Evolutionary conservation across 1,140 invertebrate genomes (phyloP), one percentile per base, ranked within the genome.

Genomic region (Hormaphis cornu): DNA sequence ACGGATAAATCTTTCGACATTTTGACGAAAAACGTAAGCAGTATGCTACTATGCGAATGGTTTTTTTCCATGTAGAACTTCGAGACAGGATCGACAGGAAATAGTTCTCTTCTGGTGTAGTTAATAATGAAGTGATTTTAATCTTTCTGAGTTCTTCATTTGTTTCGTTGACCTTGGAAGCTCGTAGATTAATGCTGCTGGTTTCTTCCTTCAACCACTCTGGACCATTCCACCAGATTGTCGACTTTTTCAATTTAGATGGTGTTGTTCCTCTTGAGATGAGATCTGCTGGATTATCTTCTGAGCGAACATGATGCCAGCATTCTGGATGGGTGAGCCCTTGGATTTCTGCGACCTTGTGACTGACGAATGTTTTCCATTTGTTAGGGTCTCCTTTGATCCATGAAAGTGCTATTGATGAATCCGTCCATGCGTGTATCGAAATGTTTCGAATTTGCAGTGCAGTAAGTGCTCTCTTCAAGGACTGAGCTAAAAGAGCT

Each of bases 231-330:
- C 59, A 70, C 73, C 72, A 74, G 16, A 72, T 30, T 7, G 69
- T 42, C 26, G 56, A 18, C 14, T 59, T 40, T 0, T 56, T 22
- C 1, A 63, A 16, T 14, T 30, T 5, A 10, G 35, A 37, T 12
- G 73, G 71, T 10, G 33, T 22, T 8, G 73, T 18, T 12, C 74
- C 75, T 2, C 74, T 48, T 16, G 74, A 74, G 0, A 73, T 72
- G 16, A 72, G 48, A 59, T 76, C 76, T 7, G 75, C 75, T 0
- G 74, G 76, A 70, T 77, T 77, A 3, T 71, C 42, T 3, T 12
- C 22, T 1, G 72, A 59, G 1, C 63, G 18, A n/a, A 76, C 71
- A 42, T 75, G 73, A 1, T 40, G 28, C 74, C 74, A 76, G 0
- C 44, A 20, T 3, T 48, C 16, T 10, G 18, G 10, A 14, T 24